Percentiles rank a stretch among this genome's conserved stretches.
Conservation (phyloP, 2,113 vertebrate genomes). For the Carlito syrichta region DNA sequence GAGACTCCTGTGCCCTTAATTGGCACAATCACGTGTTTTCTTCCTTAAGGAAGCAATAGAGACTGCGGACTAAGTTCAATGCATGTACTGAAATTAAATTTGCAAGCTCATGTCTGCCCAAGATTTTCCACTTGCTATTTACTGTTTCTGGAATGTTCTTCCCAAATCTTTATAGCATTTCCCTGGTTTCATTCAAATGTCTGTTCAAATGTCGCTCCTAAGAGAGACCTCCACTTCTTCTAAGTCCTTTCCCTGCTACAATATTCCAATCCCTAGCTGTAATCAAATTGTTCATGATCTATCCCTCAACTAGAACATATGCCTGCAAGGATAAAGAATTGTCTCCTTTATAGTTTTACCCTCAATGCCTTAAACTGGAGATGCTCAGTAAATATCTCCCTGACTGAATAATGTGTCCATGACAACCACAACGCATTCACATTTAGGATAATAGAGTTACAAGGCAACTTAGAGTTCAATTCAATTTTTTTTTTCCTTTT, state of each 20-base stretch:
- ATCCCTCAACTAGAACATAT: background rate
- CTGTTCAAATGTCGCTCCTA: background rate
- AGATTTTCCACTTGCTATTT: background rate
- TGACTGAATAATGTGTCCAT: background rate
- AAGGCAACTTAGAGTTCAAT: background rate
- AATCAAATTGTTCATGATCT: background rate
- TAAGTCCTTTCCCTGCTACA: background rate
- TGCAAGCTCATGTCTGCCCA: background rate
- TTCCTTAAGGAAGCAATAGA: background rate
- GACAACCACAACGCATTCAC: background rate
- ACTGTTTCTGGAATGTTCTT: background rate
- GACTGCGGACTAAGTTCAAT: background rate
- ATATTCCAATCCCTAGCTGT: background rate
- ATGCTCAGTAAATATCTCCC: background rate
- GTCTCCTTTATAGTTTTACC: background rate
- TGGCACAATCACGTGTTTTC: background rate
- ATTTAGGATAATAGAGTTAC: background rate
- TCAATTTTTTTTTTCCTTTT: background rate
- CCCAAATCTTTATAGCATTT: background rate
- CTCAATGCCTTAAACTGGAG: background rate
- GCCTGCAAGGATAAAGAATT: background rate
- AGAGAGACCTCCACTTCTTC: background rate
- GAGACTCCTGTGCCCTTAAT: background rate
- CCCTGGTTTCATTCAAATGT: background rate
- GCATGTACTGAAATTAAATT: background rate